A percentile compares a stretch with the other conserved stretches of the same genome.
Conservation (phyloP, 2,888 invertebrate genomes). For the Ennomos fuscantarius region DNA sequence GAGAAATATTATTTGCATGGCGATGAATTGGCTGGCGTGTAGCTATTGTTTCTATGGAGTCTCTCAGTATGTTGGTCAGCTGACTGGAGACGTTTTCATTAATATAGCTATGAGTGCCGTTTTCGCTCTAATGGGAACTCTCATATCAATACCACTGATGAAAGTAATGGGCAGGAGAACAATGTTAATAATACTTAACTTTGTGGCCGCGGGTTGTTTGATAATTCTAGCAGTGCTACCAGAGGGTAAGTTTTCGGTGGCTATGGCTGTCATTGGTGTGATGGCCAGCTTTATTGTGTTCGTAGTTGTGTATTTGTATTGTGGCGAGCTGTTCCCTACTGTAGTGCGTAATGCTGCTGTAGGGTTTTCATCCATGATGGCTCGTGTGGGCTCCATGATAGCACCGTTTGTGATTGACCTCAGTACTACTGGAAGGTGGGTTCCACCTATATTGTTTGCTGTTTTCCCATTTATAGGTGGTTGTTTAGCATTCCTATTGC, state of each 20-base stretch:
- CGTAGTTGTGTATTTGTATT: conserved; percentile 93
- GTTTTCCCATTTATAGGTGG: conserved; percentile 83
- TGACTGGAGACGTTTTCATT: conserved; percentile 91
- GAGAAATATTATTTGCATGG: conserved; percentile 88
- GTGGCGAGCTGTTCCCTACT: conserved; percentile 92
- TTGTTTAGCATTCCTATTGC: conserved; percentile 84
- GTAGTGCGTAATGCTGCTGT: conserved; percentile 91
- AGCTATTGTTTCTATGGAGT: conserved; percentile 91
- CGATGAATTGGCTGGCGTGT: conserved; percentile 91
- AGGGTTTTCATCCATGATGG: conserved; percentile 90
- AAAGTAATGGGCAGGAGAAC: conserved; percentile 87
- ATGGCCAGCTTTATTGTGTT: conserved; percentile 94
- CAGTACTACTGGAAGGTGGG: conserved; percentile 9
- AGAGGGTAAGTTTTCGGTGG: conserved; percentile 71
- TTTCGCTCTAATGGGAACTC: conserved; percentile 85
- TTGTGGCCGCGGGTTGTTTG: conserved; percentile 86
- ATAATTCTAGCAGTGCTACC: conserved; percentile 85
- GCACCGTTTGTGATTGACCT: conserved; percentile 88
- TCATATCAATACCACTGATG: conserved; percentile 86
- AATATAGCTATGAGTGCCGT: conserved; percentile 92
- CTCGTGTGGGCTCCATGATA: conserved; percentile 90
- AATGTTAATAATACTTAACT: conserved; percentile 87
- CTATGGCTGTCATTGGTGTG: conserved; percentile 89
- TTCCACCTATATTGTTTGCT: conserved; percentile 32
- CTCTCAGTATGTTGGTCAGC: conserved; percentile 90